Base-by-base conservation (phyloP, 2,797 vertebrate species). In the Chiroxiphia lanceolata region DNA sequence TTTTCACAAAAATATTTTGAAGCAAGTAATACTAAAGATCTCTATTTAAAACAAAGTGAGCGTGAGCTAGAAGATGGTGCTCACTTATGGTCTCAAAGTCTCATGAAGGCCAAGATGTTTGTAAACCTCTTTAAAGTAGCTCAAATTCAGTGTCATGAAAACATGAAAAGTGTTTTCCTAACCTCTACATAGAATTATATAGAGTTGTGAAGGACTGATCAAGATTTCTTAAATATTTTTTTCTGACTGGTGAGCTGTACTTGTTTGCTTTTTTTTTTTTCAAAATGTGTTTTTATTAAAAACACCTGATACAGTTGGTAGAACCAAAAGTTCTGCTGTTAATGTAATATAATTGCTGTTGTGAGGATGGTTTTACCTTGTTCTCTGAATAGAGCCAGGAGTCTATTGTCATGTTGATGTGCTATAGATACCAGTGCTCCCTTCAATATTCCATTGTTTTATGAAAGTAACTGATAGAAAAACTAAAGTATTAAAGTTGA, bases 1-100 rank as follows among this genome's bases (percentile, higher is more conserved):
- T 44, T 86, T 87, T 65, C 5, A 13, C 84, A 87, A 94, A 96
- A 96, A 45, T 70, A 48, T 80, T 89, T 88, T 89, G n/a, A 86
- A 95, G 65, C 31, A 91, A 74, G 84, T 88, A 36, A 54, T 54
- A 45, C 38, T 77, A 85, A 96, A 96, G 79, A 93, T 65, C 40
- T 77, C 48, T 56, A 42, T 82, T 95, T 93, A 53, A 80, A n/a
- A 72, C n/a, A 93, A 95, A 83, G 74, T 94, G 86, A 96, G 88
- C 67, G 34, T 84, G 74, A 96, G 15, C 34, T 71, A 53, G 31
- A 77, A 63, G 23, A 60, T 44, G 44, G n/a, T 50, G 4, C 27
- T 69, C 18, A 19, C 8, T 68, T 22, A 29, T 14, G 83, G n/a
- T 8, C 34, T 93, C 15, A 33, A 68, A 51, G 38, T 92, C 34